Evolutionary conservation across 2,113 vertebrate species (phyloP).

Genomic region (Seriola dumerili): DNA sequence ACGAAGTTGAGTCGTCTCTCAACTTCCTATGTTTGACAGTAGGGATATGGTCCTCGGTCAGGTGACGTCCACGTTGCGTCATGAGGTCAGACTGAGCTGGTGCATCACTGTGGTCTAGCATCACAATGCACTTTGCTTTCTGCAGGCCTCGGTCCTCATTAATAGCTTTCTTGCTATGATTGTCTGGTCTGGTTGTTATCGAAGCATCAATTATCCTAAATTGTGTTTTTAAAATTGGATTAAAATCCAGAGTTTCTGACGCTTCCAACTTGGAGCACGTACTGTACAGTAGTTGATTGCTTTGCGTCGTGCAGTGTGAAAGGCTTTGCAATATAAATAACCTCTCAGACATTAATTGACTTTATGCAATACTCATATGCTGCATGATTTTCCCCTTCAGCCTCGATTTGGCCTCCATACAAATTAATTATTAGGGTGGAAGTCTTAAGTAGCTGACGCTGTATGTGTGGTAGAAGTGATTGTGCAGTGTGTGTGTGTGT

Average conservation of each 20-base stretch:
- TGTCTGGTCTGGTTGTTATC: neutral
- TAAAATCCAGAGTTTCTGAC: neutral
- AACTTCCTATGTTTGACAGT: conserved; percentile 45
- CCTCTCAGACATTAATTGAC: conserved; percentile 29
- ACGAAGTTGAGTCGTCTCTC: conserved; percentile 5
- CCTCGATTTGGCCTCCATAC: conserved; percentile 25
- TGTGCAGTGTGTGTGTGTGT: conserved; percentile 1
- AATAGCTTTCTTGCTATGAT: too few species aligned
- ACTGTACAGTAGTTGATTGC: neutral
- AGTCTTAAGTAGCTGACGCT: conserved; percentile 30
- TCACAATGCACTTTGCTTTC: neutral
- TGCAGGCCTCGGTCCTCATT: neutral
- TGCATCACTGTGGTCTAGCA: neutral
- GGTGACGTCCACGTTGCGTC: conserved; percentile 50
- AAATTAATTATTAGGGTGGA: conserved; percentile 40
- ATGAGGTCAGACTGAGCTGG: neutral
- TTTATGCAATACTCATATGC: conserved; percentile 19
- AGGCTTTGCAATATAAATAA: conserved; percentile 11
- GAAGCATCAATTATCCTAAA: neutral
- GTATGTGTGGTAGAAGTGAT: neutral
- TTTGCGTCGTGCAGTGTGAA: conserved; percentile 6
- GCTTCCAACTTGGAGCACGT: neutral
- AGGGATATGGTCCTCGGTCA: conserved; percentile 10
- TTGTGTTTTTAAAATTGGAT: neutral
- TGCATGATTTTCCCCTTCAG: conserved; percentile 30